Percentiles rank a stretch among this genome's conserved stretches.
phyloP scores from a whole-genome alignment of 2,113 vertebrate genomes.

The Tonatia bakeri region DNA sequence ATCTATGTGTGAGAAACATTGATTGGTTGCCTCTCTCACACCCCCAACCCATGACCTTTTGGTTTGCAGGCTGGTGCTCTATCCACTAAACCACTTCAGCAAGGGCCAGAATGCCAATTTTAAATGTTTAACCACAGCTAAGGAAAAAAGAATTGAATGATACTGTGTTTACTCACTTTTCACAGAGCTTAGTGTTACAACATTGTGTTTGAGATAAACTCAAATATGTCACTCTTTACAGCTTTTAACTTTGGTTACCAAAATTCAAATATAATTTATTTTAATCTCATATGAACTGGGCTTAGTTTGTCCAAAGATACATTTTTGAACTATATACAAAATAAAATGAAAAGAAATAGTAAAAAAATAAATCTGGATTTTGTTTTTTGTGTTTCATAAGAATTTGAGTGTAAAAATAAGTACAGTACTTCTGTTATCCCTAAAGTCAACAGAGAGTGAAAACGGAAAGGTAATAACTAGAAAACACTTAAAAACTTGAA shows the following conservation, averaged over 20 bases:
- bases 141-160: neutral
- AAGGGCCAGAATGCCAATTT: neutral
- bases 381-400: neutral
- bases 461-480: neutral
- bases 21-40: too few relatives aligned
- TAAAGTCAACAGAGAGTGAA: neutral
- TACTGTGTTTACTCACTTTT: neutral
- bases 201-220: neutral
- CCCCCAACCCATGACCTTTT: too few relatives aligned
- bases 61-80: too few relatives aligned
- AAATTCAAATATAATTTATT: conserved; percentile 3
- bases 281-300: neutral
- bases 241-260: neutral
- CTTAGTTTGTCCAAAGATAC: neutral
- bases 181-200: neutral
- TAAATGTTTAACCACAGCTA: conserved; percentile 11
- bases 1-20: too few relatives aligned
- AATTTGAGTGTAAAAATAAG: neutral
- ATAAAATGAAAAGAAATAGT: neutral
- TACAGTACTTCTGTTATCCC: neutral
- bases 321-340: neutral
- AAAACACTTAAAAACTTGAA: neutral
- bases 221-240: neutral
- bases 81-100: too few relatives aligned
- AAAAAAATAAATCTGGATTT: neutral